Evolutionary conservation across 2,113 vertebrate species (phyloP), one percentile per base, ranked within the genome.

Genomic region (Bufo bufo): DNA sequence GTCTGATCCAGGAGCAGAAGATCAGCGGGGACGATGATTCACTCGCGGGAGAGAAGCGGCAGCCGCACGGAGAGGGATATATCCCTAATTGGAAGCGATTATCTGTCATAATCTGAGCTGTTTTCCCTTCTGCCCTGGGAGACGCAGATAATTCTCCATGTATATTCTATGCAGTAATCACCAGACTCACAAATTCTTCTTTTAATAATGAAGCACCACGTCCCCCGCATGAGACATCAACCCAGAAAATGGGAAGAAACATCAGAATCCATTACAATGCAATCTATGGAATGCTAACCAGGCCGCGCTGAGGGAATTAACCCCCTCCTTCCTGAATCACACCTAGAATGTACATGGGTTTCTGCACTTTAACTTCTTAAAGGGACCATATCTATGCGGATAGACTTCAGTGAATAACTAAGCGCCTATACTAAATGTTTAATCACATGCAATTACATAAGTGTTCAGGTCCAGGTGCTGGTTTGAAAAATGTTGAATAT

Each of bases 61-160:
- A 49, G 43, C 33, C 6, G 33, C 66, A 12, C 16, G 19, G 58
- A 82, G 80, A 82, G 49, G 47, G 80, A 65, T 82, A 49, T 20
- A 59, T 45, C 80, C 33, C 59, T 82, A 82, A 82, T 82, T 82
- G 59, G 80, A 61, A 61, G 59, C 59, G 59, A 82, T 82, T 65
- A 82, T 82, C 80, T 82, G 59, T 82, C 59, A 82, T 82, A 82
- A 82, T 82, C 16, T 65, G 80, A 65, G 43, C 65, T 50, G 33
- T 63, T 77, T 77, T 77, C 74, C 58, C 7, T 61, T 43, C 58
- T 82, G 80, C 80, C 59, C 58, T 8, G 58, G 80, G 80, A 82
- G 80, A 47, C 7, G 19, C 2, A 5, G 33, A 65, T 82, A 82
- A 82, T 65, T 58, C 80, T 58, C 52, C 13, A 10, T 82, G 56